A percentile compares a stretch with the other conserved stretches of the same genome.
Conservation (phyloP, 30 jellyfish, hydroid and myxozoan genomes). For the Nemopilema nomurai region DNA sequence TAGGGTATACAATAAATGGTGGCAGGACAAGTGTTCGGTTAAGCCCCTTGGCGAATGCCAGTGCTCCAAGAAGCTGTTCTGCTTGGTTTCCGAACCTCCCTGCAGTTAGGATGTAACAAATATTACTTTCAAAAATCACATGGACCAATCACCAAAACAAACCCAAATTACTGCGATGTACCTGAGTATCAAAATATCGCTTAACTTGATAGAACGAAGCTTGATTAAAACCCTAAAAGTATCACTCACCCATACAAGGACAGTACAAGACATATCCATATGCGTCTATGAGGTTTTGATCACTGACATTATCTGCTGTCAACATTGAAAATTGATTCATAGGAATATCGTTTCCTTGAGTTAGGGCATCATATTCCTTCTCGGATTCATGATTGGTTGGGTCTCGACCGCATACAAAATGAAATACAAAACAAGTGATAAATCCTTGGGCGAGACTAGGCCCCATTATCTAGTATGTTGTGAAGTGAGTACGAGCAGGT, state of each 20-base stretch:
- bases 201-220: too few species aligned
- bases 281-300: conserved; percentile 27
- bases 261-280: conserved; percentile 78
- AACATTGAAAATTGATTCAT: conserved; percentile 1
- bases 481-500: background rate
- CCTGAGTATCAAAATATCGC: too few species aligned
- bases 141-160: too few species aligned
- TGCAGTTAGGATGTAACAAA: background rate
- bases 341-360: conserved; percentile 12
- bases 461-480: background rate
- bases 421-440: background rate
- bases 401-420: background rate
- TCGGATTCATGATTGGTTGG: background rate
- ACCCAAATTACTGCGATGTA: too few species aligned
- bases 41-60: conserved; percentile 89
- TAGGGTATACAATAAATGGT: conserved; percentile 87
- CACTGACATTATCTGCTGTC: background rate
- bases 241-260: conserved; percentile 94
- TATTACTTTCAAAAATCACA: too few species aligned
- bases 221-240: too few species aligned
- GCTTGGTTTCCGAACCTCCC: conserved; percentile 99
- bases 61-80: conserved; percentile 87
- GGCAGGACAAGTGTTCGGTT: conserved; percentile 90
- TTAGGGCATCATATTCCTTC: conserved; percentile 6
- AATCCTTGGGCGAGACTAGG: background rate